phyloP scores from a whole-genome alignment of 2,113 vertebrate species.

The Mormyrus iriodes region DNA sequence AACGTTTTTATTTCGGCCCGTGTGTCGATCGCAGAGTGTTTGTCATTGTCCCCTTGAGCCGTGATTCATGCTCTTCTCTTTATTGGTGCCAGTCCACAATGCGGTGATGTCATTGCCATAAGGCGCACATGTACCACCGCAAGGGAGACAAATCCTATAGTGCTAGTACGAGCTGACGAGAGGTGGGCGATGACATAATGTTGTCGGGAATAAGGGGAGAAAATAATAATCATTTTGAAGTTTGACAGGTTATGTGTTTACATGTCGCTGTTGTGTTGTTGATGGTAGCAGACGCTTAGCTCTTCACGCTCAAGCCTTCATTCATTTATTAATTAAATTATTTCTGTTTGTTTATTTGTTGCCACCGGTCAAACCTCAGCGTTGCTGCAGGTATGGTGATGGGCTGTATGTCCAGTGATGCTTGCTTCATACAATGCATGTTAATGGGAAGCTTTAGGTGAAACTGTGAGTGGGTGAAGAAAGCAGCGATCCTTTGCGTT shows the following conservation, averaged over 20 bases:
- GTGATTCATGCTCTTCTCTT: constrained; percentile 38
- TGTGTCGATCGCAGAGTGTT: constrained; percentile 11
- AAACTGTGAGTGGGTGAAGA: neutral
- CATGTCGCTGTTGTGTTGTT: neutral
- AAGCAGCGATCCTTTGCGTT: neutral
- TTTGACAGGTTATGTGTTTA: neutral
- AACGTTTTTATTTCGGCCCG: neutral
- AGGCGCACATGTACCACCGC: constrained; percentile 50
- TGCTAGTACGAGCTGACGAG: constrained; percentile 64
- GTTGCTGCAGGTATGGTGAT: neutral
- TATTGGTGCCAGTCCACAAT: constrained; percentile 28
- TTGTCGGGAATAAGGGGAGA: constrained; percentile 7
- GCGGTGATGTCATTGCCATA: constrained; percentile 65
- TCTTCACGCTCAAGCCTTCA: neutral
- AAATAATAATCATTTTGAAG: constrained; percentile 1
- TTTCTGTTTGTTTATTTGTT: neutral
- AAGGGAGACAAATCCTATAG: constrained; percentile 41
- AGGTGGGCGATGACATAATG: constrained; percentile 40
- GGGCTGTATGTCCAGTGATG: neutral
- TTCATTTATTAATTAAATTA: neutral
- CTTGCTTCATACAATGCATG: neutral
- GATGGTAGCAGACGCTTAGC: neutral
- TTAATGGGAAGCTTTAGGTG: neutral
- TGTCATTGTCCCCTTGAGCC: constrained; percentile 27
- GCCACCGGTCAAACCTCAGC: neutral